Evolutionary conservation across 2,797 vertebrate genomes (phyloP).

Genomic region (Petrocephalus sullivani): DNA sequence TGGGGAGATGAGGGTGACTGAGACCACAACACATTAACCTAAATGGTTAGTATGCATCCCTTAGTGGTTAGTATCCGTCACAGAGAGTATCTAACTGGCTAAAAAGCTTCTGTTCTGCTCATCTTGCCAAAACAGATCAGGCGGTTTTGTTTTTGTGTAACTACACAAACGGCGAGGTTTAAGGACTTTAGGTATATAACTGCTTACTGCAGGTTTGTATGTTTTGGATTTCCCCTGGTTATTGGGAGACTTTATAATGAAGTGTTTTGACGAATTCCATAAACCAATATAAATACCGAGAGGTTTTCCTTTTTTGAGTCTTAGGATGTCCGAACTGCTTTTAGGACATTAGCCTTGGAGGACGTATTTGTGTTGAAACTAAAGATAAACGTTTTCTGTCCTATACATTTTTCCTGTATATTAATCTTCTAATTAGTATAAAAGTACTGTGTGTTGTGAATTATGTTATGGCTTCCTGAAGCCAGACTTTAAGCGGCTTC

Average conservation of each 20-base stretch:
- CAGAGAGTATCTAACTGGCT: background rate
- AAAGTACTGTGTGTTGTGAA: background rate
- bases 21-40: background rate
- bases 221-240: background rate
- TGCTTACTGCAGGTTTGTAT: background rate
- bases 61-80: background rate
- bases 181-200: background rate
- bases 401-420: background rate
- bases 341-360: background rate
- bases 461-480: background rate
- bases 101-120: too few species aligned
- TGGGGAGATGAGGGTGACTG: background rate
- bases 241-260: background rate
- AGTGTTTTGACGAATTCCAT: background rate
- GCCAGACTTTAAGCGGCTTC: background rate
- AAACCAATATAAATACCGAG: background rate
- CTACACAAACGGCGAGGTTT: background rate
- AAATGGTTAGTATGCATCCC: background rate
- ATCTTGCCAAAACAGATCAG: too few species aligned
- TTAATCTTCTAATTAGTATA: background rate
- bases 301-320: background rate
- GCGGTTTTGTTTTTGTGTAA: too few species aligned
- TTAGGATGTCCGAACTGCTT: background rate
- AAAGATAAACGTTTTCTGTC: background rate
- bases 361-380: background rate